These are phyloP conservation scores for Drosophila villosipedis DNA, from an alignment of 2,888 invertebrate species.

Conservation along the genomic window DNA sequence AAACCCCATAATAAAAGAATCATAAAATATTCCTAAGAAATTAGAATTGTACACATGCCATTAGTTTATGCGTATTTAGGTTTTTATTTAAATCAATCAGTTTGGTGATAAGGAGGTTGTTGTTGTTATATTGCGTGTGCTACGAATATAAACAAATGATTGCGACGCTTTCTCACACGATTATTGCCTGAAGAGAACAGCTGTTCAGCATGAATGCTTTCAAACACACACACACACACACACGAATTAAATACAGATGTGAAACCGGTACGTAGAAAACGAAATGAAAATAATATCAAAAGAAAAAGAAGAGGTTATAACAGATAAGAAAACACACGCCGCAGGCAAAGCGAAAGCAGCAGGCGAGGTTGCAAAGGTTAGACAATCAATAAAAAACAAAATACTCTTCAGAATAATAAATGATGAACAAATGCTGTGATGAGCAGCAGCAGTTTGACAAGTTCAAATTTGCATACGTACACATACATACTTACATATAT, in stretches of 20 bases:
- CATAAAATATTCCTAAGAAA: not conserved
- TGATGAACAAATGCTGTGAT: constrained; percentile 32
- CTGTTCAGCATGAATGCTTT: constrained; percentile 63
- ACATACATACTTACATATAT: constrained; percentile 1
- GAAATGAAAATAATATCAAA: constrained; percentile 30
- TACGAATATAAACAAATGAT: constrained; percentile 51
- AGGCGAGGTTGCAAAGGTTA: constrained; percentile 43
- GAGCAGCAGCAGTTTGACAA: constrained; percentile 25
- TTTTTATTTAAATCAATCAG: not conserved
- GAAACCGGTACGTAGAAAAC: constrained; percentile 27
- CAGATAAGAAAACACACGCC: constrained; percentile 53
- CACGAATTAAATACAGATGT: constrained; percentile 13
- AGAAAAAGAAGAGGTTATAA: constrained; percentile 9
- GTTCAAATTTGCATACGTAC: constrained; percentile 49
- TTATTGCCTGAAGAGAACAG: constrained; percentile 57
- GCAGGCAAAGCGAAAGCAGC: constrained; percentile 33
- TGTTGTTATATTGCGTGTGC: constrained; percentile 10
- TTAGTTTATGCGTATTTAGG: not conserved
- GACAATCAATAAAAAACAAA: constrained; percentile 59
- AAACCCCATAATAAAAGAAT: not conserved
- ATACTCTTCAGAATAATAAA: constrained; percentile 12
- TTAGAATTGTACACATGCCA: not conserved
- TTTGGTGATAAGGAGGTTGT: constrained; percentile 18
- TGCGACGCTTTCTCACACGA: constrained; percentile 55
- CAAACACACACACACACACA: not conserved